Evolutionary conservation across 2,113 vertebrate species (phyloP), one percentile per base, ranked within the genome.

Genomic region (Mormyrus iriodes): DNA sequence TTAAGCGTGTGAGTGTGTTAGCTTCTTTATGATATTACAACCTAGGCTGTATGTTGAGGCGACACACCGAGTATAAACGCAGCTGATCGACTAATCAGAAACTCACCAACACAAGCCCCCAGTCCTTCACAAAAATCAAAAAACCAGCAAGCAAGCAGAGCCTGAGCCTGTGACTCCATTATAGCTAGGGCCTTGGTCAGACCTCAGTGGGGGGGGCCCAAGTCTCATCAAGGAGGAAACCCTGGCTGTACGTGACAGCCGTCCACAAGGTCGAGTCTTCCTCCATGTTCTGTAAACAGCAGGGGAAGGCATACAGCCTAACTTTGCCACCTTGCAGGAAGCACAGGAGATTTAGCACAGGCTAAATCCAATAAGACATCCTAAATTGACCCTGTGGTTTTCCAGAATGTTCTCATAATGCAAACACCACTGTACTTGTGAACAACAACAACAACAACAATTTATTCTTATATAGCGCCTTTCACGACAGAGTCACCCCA

Each of bases 151-250:
- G 12, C 24, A 85, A 90, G 89, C 90, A 92, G 93, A 91, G 91
- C 92, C 91, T 83, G 42, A 1, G 39, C 42, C 82, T 93, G 90
- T 89, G 90, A 0, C 92, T 92, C 91, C 93, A 86, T 91, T 94
- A 96, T 97, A 98, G 98, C 96, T 96, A 94, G 94, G 92, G 90
- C 95, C 79, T 42, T 1, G 39, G 44, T 94, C 96, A 96, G 92
- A 95, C 93, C 93, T 96, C 94, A 94, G 96, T 95, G 93, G 96
- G 90, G 91, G 95, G 92, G n/a, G n/a, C n/a, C 94, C 92, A 94
- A 91, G 94, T 93, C 96, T 96, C 97, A 95, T 97, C 97, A 95
- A 98, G 96, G 93, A 99, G 97, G 88, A 97, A 97, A 94, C 96
- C 94, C 90, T 96, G 96, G 95, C 88, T 94, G 94, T 92, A 96